Base-by-base conservation (phyloP, 2,797 vertebrate species). In the Hyperoplus lanceolatus region DNA sequence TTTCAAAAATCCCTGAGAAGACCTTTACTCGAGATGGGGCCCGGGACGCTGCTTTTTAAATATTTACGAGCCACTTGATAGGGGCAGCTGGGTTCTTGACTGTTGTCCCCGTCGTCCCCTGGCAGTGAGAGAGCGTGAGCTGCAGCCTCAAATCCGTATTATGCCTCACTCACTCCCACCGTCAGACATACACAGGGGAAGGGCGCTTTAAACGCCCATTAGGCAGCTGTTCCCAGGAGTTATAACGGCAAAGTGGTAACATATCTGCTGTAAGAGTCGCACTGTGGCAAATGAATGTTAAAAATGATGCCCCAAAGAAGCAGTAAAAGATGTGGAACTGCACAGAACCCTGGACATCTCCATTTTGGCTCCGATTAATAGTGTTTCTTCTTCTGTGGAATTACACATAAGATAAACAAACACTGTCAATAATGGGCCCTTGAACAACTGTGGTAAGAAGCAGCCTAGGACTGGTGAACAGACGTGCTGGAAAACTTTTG, bases 1-100 rank as follows among this genome's bases (percentile, higher is more conserved):
- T 62, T 84, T 81, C 78, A 90, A 91, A 92, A 92, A 87, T 88
- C 89, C 88, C 87, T 77, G 79, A 89, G 87, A 93, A 92, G 94
- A 92, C 90, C 90, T 93, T 90, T 87, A 88, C 75, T 87, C 51
- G 81, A 92, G 87, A 91, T 71, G 70, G 71, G 86, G 75, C 84
- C 80, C 56, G 62, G 90, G 85, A 89, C 49, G 73, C 80, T 84
- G 82, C 90, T 89, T 93, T 92, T 95, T 89, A 95, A 96, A 94
- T 92, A 95, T 96, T 95, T 92, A 96, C 89, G 73, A 91, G 94
- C 73, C 87, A 95, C 89, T 90, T 88, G 94, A 96, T 95, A 94
- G 85, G 91, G 83, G 84, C 75, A 80, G 77, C 83, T 72, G 81
- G 79, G 78, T 83, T 84, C 79, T 85, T 77, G 75, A 71, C 85